Evolutionary conservation across 2,113 vertebrate species (phyloP), one percentile per base, ranked within the genome.

Genomic region (Myodes glareolus): DNA sequence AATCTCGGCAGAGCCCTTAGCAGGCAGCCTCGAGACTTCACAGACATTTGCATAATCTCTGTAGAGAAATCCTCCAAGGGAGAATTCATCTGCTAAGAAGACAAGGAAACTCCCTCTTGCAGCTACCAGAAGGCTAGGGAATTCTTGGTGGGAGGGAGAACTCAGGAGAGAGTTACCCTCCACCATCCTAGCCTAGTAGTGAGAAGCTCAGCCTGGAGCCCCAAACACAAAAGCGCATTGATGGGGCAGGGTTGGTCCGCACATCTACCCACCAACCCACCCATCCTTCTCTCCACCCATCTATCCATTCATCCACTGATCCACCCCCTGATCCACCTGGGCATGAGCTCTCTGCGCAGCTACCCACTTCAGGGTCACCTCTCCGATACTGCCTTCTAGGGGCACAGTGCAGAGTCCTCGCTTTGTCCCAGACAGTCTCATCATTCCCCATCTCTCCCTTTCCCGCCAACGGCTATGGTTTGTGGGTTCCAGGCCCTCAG

Each of bases 1-100:
- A 68, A 85, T 58, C 80, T 45, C 55, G 17, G 21, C 12, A 36
- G 68, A 82, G 52, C 68, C 25, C 42, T 0, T n/a, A 73, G 23
- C 45, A 45, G 50, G 50, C 42, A 36, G 78, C 27, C 45, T 52
- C 17, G 5, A 61, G 87, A 88, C 58, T 21, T 33, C 25, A 47
- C 7, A 16, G 14, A 47, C 17, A 76, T 94, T 84, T 95, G 72
- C 63, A 90, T 90, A 58, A 91, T 91, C 73, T 87, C 72, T 47
- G 23, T 84, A 58, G 81, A 78, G 61, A 25, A 82, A 58, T 45
- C 47, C 55, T n/a, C 2, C 4, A 33, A 65, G 13, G 52, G 4
- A 78, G 52, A 8, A 16, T 29, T 14, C 36, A 21, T 14, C 42
- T 45, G 36, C 39, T 1, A 23, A 29, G 76, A 73, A 11, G 33